Evolutionary conservation across 2,113 vertebrate genomes (phyloP).

Genomic region (Phyllostomus hastatus): DNA sequence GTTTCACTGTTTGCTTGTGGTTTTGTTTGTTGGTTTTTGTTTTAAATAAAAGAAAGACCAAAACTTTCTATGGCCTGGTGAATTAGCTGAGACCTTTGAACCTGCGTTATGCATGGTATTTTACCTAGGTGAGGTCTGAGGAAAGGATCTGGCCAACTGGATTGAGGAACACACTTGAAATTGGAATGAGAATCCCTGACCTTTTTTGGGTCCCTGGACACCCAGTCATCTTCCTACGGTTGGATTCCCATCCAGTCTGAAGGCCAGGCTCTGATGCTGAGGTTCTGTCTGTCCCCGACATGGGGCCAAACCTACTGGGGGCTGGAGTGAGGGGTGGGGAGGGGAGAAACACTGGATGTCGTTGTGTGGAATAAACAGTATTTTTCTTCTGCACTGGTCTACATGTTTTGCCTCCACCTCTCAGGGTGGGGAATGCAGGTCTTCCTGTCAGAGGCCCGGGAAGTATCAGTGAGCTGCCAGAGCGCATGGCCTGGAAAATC

Average conservation of each 20-base stretch:
- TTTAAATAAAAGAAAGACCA: constrained; percentile 38
- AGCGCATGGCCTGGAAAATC: neutral
- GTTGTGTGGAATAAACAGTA: constrained; percentile 82
- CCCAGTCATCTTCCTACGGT: neutral
- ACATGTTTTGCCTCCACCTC: neutral
- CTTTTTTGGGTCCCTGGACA: constrained; percentile 33
- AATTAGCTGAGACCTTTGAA: constrained; percentile 22
- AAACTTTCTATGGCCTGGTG: neutral
- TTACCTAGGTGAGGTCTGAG: neutral
- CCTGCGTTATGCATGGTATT: neutral
- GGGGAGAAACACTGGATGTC: constrained; percentile 71
- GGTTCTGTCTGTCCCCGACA: neutral
- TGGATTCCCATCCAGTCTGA: neutral
- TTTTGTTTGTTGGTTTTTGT: constrained; percentile 37
- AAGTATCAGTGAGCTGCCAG: neutral
- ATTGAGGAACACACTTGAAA: constrained; percentile 6
- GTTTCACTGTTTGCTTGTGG: neutral
- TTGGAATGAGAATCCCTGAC: neutral
- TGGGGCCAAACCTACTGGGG: neutral
- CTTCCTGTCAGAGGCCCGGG: neutral
- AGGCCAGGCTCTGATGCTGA: neutral
- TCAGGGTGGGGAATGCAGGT: neutral
- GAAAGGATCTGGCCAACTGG: neutral
- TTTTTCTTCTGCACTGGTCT: constrained; percentile 75
- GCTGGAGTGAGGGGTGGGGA: neutral